Conservation (phyloP, 2,113 vertebrate genomes). For the Thryonomys swinderianus region DNA sequence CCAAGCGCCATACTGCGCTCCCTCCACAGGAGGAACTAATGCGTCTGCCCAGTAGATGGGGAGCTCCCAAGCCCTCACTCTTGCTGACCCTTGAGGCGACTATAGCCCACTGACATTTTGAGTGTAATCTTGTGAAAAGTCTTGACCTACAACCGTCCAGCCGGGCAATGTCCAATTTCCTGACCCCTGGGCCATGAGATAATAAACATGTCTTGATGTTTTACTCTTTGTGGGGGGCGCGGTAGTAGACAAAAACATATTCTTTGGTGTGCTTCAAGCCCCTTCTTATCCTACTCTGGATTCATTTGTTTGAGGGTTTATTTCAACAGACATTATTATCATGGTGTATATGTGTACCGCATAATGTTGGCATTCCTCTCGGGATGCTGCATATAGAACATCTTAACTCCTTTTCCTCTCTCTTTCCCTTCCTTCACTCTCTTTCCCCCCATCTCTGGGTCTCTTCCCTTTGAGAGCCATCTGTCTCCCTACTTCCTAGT, state of each 20-base stretch:
- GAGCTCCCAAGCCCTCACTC: not conserved
- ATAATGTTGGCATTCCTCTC: not conserved
- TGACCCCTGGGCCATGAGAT: no score
- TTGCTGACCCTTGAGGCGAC: not conserved
- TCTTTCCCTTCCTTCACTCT: not conserved
- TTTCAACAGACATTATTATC: not conserved
- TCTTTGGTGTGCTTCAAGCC: not conserved
- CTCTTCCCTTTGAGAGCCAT: not conserved
- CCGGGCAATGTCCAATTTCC: not conserved
- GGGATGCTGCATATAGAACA: not conserved
- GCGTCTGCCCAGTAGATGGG: not conserved
- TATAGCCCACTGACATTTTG: not conserved
- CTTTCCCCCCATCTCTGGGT: not conserved
- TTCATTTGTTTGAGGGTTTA: not conserved
- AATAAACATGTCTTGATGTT: not conserved
- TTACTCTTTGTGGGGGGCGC: not conserved
- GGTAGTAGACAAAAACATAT: not conserved
- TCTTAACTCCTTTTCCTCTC: not conserved
- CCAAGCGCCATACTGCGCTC: not conserved
- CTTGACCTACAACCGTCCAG: not conserved
- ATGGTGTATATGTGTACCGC: not conserved
- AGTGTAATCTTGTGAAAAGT: not conserved
- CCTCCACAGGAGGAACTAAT: not conserved
- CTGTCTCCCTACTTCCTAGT: not conserved
- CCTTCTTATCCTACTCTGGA: not conserved